These are phyloP conservation scores for Yoshiicerus persimilis DNA, from an alignment of 1,140 invertebrate genomes.

Conservation along the genomic window DNA sequence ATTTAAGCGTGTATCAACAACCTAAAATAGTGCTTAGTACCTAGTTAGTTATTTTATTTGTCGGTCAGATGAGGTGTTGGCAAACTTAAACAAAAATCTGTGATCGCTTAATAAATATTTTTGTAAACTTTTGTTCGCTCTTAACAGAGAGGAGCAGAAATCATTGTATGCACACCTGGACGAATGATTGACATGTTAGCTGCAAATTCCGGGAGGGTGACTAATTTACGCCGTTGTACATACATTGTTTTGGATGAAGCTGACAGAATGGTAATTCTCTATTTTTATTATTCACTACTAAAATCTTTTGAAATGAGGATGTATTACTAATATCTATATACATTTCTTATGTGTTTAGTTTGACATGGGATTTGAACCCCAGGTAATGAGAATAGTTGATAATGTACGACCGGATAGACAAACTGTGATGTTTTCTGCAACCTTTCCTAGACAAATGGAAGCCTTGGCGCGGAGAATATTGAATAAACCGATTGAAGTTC, in stretches of 20 bases:
- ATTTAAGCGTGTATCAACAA: too few relatives aligned
- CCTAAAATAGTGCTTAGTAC: too few relatives aligned
- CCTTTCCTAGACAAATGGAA: conserved; percentile 99
- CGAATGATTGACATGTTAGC: conserved; percentile 99
- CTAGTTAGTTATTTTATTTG: too few relatives aligned
- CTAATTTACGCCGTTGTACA: conserved; percentile 91
- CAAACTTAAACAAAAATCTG: too few relatives aligned
- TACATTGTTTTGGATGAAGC: conserved; percentile 99
- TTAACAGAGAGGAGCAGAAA: conserved; percentile 83
- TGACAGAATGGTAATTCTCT: conserved; percentile 76
- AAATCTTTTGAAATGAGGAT: neutral
- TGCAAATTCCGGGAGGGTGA: conserved; percentile 91
- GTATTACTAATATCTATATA: neutral
- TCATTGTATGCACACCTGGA: conserved; percentile 98
- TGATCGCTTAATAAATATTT: neutral
- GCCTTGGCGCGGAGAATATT: conserved; percentile 91
- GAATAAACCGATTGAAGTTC: conserved; percentile 95
- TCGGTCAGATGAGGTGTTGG: too few relatives aligned
- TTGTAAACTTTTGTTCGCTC: neutral
- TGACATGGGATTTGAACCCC: conserved; percentile 99
- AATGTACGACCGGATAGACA: conserved; percentile 95
- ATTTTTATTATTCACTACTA: neutral
- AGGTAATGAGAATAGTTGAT: conserved; percentile 97
- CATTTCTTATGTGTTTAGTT: conserved; percentile 59
- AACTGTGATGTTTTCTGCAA: conserved; percentile 98